Base-by-base conservation (phyloP, 2,888 invertebrate genomes). In the Metallyticus violacea region DNA sequence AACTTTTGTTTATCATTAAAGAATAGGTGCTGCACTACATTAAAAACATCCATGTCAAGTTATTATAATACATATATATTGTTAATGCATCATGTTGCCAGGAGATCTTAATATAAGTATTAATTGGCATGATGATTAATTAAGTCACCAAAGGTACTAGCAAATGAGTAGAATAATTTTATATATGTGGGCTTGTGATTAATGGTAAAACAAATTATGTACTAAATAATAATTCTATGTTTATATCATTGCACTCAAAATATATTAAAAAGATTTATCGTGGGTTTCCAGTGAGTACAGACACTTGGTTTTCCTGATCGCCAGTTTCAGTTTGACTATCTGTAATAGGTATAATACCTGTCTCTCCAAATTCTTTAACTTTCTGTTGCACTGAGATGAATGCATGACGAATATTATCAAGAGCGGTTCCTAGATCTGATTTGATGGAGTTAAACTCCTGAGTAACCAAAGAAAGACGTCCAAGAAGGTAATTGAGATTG, bases 361-460 rank as follows among this genome's bases (percentile, higher is more conserved):
- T 83, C 0, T 92, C 92, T 7, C 90, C 89, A 25, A 91, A 88
- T 85, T 91, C 91, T 79, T 91, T 91, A 1, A 92, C 91, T 86
- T 91, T 91, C n/a, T 91, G 91, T 89, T 96, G 94, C 25, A 95
- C 95, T 28, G 93, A 92, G 87, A 93, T 93, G 89, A 96, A 95
- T 87, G 94, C 95, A 29, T 93, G 93, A 89, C 95, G 94, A 85
- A 96, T 94, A 89, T 95, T 94, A 89, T 96, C 95, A 85, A 97
- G 91, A 0, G 96, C 96, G 22, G 94, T 93, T 0, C 96, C 95
- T 0, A 97, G 92, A 0, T 96, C 96, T 0, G 93, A 92, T 91
- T 97, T 97, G 88, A 97, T 97, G 90, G 95, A 94, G 90, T 95
- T 95, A 92, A 97, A 97, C 91, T 98, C 97, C 89, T 96, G 96